phyloP scores from a whole-genome alignment of 2,113 vertebrate species.

The Crotalus tigris region DNA sequence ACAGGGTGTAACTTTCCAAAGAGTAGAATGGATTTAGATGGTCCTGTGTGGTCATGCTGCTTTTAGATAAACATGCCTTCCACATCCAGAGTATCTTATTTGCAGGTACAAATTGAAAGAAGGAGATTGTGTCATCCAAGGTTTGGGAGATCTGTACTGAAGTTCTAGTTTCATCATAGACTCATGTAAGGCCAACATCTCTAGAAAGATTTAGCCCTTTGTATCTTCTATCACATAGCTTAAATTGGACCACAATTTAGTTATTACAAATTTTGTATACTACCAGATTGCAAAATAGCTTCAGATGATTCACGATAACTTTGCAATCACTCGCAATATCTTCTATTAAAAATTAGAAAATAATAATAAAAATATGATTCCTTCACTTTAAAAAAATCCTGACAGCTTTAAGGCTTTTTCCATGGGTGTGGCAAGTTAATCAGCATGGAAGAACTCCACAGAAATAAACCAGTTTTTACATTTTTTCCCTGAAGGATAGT shows the following conservation, averaged over 20 bases:
- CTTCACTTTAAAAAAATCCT: no score
- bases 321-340: no score
- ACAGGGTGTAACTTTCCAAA: slow-evolving; percentile 23
- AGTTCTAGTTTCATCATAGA: background rate
- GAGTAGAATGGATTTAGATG: background rate
- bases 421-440: no score
- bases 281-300: background rate
- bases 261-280: background rate
- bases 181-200: background rate
- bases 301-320: background rate
- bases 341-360: no score
- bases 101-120: slow-evolving; percentile 10
- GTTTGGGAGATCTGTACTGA: background rate
- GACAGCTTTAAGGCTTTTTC: no score
- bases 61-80: slow-evolving; percentile 2
- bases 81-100: background rate
- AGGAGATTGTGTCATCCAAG: background rate
- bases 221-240: background rate
- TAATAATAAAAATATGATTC: no score
- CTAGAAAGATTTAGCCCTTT: background rate
- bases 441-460: no score
- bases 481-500: no score
- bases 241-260: background rate
- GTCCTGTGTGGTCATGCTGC: background rate
- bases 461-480: no score